Evolutionary conservation across 2,797 vertebrate genomes (phyloP).

Genomic region (Esox lucius): DNA sequence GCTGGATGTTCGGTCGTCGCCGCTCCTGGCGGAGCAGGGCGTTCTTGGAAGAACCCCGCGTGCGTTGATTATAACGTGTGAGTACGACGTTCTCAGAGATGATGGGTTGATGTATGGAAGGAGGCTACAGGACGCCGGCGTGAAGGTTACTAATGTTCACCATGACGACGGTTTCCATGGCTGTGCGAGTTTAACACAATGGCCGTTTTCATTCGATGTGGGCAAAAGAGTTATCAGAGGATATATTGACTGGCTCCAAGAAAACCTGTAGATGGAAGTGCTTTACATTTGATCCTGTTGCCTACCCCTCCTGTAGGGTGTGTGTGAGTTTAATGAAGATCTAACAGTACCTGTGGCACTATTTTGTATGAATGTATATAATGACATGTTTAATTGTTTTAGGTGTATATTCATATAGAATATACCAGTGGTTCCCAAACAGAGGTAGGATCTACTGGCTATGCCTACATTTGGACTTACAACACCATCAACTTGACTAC

Average conservation of each 20-base stretch:
- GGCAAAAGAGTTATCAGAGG: conserved; percentile 75
- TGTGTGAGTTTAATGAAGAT: too few relatives aligned
- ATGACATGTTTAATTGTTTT: too few relatives aligned
- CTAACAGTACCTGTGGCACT: too few relatives aligned
- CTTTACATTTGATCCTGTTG: too few relatives aligned
- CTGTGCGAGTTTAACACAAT: conserved; percentile 81
- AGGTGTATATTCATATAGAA: too few relatives aligned
- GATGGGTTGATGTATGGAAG: conserved; percentile 90
- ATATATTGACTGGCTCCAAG: conserved; percentile 86
- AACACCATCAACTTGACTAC: too few relatives aligned
- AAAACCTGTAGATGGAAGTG: conserved; percentile 77
- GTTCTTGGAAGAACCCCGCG: conserved; percentile 79
- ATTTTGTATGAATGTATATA: too few relatives aligned
- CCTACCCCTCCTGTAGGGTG: too few relatives aligned
- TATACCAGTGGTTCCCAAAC: too few relatives aligned
- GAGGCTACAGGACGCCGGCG: conserved; percentile 81
- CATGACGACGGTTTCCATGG: conserved; percentile 90
- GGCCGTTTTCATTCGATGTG: conserved; percentile 82
- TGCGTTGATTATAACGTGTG: conserved; percentile 88
- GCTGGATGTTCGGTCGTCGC: conserved; percentile 80
- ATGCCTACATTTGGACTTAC: too few relatives aligned
- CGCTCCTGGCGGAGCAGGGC: conserved; percentile 80
- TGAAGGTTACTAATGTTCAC: conserved; percentile 84
- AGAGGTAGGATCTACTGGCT: too few relatives aligned
- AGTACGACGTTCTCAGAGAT: conserved; percentile 89